phyloP scores from a whole-genome alignment of 2,888 invertebrate genomes.

The Pharmacophagus antenor region DNA sequence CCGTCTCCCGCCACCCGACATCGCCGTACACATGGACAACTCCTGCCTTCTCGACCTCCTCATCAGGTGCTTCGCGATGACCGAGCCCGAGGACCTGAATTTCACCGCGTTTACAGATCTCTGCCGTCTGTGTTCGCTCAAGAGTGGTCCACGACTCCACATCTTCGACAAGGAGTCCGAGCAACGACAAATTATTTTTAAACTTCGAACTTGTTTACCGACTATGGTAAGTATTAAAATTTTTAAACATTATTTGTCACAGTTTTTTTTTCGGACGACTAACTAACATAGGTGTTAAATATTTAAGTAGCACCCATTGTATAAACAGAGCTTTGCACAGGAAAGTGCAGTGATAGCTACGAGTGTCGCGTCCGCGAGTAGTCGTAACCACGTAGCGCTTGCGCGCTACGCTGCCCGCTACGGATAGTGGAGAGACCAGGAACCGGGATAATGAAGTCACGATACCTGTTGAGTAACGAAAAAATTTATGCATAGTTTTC shows the following conservation, averaged over 20 bases:
- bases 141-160: slow-evolving; percentile 85
- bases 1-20: slow-evolving; percentile 74
- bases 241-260: neutral
- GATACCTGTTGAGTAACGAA: slow-evolving; percentile 43
- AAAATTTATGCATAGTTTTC: slow-evolving; percentile 27
- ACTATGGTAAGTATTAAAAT: slow-evolving; percentile 81
- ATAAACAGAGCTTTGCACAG: slow-evolving; percentile 24
- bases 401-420: slow-evolving; percentile 75
- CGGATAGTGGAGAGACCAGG: slow-evolving; percentile 43
- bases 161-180: slow-evolving; percentile 87
- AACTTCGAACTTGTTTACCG: slow-evolving; percentile 85
- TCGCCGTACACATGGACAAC: slow-evolving; percentile 80
- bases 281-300: slow-evolving; percentile 5
- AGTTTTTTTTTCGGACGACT: neutral
- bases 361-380: slow-evolving; percentile 38
- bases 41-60: slow-evolving; percentile 81
- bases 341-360: slow-evolving; percentile 33
- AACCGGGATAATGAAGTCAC: slow-evolving; percentile 41
- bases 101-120: slow-evolving; percentile 85
- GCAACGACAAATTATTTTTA: slow-evolving; percentile 85
- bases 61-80: slow-evolving; percentile 82
- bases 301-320: slow-evolving; percentile 21
- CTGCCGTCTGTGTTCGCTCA: slow-evolving; percentile 85
- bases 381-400: slow-evolving; percentile 62
- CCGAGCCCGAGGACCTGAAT: slow-evolving; percentile 85